Percentiles rank a stretch among this genome's conserved stretches.
phyloP scores from a whole-genome alignment of 2,797 vertebrate genomes.

The Peromyscus eremicus region DNA sequence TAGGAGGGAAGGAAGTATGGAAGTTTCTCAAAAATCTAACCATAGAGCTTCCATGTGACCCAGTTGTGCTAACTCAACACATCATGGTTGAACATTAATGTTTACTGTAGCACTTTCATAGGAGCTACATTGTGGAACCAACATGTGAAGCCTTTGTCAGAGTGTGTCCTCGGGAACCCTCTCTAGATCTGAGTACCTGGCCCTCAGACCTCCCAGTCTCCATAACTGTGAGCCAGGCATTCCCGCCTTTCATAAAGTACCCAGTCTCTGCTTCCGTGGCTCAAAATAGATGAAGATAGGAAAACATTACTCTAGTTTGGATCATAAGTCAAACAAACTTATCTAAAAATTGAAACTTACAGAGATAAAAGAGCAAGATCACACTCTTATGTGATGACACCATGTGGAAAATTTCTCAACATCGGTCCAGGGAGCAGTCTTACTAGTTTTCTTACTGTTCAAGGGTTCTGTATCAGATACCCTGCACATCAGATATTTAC shows the following conservation, averaged over 20 bases:
- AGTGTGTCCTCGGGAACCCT: background rate
- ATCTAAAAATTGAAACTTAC: conserved; percentile 30
- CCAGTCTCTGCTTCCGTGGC: background rate
- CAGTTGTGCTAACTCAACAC: background rate
- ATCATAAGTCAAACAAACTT: conserved; percentile 42
- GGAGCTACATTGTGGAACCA: background rate
- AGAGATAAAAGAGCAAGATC: conserved; percentile 10
- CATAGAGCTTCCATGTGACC: background rate
- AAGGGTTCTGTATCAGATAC: background rate
- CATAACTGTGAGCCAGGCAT: background rate
- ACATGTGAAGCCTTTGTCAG: background rate
- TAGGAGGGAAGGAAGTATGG: background rate
- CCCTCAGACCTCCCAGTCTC: background rate
- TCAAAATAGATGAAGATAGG: background rate
- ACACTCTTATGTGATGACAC: conserved; percentile 18
- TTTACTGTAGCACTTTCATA: background rate
- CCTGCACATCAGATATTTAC: background rate
- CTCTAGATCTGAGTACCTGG: background rate
- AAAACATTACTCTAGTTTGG: conserved; percentile 1
- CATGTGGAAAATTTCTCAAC: conserved; percentile 50
- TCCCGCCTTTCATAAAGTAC: background rate
- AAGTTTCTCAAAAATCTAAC: background rate
- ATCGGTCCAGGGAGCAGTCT: background rate
- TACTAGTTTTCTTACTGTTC: background rate
- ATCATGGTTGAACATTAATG: background rate